phyloP scores from a whole-genome alignment of 2,113 vertebrate species.

The human (Homo sapiens) region GRCh38 chr19:33155501-33156000 shows the following conservation, averaged over 20 bases:
- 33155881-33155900: too few species aligned
- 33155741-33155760: not conserved
- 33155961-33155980: too few species aligned
- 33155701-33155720: not conserved
- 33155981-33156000: too few species aligned
- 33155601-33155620: fast-evolving
- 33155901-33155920: not conserved
- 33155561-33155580: not conserved
- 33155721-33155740: not conserved
- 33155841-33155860: not conserved
- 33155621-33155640: not conserved
- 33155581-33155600: not conserved
- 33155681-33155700: not conserved
- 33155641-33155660: not conserved
- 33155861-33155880: not conserved
- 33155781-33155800: not conserved
- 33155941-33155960: too few species aligned
- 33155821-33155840: not conserved
- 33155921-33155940: not conserved
- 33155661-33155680: too few species aligned
- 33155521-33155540: not conserved
- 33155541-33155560: not conserved
- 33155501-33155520: not conserved
- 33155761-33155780: not conserved
- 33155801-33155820: not conserved